A percentile compares a stretch with the other conserved stretches of the same genome.
phyloP scores from a whole-genome alignment of 2,888 invertebrate species.

The Nomada goodeniana region DNA sequence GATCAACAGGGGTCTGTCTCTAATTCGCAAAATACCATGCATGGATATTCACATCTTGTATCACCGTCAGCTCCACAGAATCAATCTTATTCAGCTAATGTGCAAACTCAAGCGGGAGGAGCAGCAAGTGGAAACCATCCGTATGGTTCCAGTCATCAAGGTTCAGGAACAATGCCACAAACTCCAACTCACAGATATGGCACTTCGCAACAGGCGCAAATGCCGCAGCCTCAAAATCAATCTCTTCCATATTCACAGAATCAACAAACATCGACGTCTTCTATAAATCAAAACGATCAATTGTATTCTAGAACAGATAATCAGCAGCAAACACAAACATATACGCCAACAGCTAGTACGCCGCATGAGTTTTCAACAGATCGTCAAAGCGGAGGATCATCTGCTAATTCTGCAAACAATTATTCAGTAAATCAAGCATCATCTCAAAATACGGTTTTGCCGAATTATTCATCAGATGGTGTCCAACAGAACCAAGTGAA shows the following conservation, averaged over 20 bases:
- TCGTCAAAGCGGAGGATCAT: conserved; percentile 68
- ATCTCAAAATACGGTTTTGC: conserved; percentile 63
- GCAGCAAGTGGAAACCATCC: conserved; percentile 56
- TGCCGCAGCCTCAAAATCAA: conserved; percentile 64
- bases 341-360: conserved; percentile 63
- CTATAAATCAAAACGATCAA: conserved; percentile 71
- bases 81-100: conserved; percentile 57
- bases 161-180: conserved; percentile 55
- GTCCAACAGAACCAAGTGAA: conserved; percentile 68
- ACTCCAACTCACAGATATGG: conserved; percentile 63
- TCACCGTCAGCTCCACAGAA: conserved; percentile 61
- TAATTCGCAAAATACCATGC: conserved; percentile 69
- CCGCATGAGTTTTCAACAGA: conserved; percentile 74
- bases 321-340: conserved; percentile 73
- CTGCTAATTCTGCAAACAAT: conserved; percentile 65
- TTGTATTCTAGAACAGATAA: conserved; percentile 72
- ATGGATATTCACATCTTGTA: conserved; percentile 73
- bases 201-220: conserved; percentile 62
- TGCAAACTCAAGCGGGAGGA: conserved; percentile 58
- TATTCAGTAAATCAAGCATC: conserved; percentile 71
- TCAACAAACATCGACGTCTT: conserved; percentile 64
- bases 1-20: conserved; percentile 68
- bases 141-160: conserved; percentile 69
- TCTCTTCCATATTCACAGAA: conserved; percentile 68
- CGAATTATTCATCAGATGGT: conserved; percentile 71